phyloP scores from a whole-genome alignment of 2,113 vertebrate species.

The Hippotragus niger region DNA sequence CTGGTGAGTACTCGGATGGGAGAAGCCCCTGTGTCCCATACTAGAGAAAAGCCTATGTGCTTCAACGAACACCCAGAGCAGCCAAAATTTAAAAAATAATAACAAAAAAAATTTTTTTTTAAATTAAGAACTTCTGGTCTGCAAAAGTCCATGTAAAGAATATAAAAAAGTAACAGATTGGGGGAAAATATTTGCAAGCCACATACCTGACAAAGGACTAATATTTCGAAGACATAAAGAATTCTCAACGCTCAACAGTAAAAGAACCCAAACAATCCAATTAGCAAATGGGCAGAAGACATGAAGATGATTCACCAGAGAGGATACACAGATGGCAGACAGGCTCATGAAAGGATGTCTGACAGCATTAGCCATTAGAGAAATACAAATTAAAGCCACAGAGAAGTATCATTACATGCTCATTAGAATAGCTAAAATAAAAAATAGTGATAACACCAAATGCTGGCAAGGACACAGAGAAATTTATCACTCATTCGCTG shows the following conservation, averaged over 20 bases:
- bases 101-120: accelerated
- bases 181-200: not conserved
- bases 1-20: not conserved
- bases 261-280: not conserved
- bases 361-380: not conserved
- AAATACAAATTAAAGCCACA: not conserved
- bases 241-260: not conserved
- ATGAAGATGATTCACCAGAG: not conserved
- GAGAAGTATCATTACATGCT: not conserved
- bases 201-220: not conserved
- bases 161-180: not conserved
- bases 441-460: not conserved
- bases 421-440: not conserved
- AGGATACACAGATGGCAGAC: not conserved
- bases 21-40: not conserved
- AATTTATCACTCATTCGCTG: accelerated
- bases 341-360: not conserved
- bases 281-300: not conserved
- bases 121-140: not conserved
- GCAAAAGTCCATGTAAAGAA: not conserved
- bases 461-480: not conserved
- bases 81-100: not conserved
- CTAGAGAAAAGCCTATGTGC: not conserved
- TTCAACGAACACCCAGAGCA: not conserved
- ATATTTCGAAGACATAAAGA: not conserved